These are phyloP conservation scores for Lucifuga dentata DNA, from an alignment of 2,113 vertebrate genomes.

Conservation along the genomic window DNA sequence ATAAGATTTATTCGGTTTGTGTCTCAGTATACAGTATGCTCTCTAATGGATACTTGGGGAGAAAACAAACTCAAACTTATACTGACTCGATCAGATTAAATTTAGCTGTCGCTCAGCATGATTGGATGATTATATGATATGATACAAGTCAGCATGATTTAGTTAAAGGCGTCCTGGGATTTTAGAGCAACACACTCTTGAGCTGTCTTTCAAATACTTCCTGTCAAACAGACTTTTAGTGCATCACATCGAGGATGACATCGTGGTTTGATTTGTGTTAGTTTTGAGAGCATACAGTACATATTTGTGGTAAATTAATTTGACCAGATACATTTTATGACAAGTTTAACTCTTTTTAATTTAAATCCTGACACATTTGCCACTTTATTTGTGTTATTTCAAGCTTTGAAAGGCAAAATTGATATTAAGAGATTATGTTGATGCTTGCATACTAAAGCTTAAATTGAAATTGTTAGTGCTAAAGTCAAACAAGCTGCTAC, in stretches of 20 bases:
- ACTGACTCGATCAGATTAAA: slow-evolving; percentile 44
- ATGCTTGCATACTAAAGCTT: too few relatives aligned
- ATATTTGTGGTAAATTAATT: too few relatives aligned
- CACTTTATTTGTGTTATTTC: background rate
- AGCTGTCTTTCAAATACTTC: slow-evolving; percentile 26
- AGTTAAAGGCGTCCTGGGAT: slow-evolving; percentile 31
- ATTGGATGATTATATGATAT: slow-evolving; percentile 51
- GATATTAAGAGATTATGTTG: too few relatives aligned
- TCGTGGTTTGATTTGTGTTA: too few relatives aligned
- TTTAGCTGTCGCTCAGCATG: slow-evolving; percentile 23
- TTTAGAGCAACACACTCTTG: slow-evolving; percentile 8
- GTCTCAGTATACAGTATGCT: slow-evolving; percentile 26
- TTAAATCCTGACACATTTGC: background rate
- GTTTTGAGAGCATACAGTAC: too few relatives aligned
- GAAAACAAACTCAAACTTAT: slow-evolving; percentile 44
- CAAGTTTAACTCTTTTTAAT: background rate
- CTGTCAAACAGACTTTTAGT: slow-evolving; percentile 18
- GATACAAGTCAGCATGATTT: slow-evolving; percentile 44
- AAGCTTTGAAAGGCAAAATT: too few relatives aligned
- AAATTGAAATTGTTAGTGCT: too few relatives aligned
- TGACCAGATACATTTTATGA: too few relatives aligned
- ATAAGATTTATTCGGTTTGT: slow-evolving; percentile 35
- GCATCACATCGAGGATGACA: background rate
- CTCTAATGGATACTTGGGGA: slow-evolving; percentile 34
- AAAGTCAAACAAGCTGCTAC: background rate